These are phyloP conservation scores for Eubucco bourcierii DNA, from an alignment of 2,113 vertebrate species.

Conservation along the genomic window DNA sequence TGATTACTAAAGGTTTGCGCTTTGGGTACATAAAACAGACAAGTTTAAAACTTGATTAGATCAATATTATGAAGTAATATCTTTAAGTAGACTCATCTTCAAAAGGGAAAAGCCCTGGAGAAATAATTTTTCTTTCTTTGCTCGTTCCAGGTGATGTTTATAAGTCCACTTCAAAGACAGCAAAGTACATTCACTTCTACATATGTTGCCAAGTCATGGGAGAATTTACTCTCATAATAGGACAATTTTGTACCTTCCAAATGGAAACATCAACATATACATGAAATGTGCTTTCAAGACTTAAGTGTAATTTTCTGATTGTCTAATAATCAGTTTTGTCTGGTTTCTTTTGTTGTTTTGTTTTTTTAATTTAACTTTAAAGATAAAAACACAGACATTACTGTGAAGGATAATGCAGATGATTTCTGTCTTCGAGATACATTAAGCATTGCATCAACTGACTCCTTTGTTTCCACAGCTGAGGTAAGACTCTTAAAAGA, in stretches of 20 bases:
- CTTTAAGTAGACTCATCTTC: not conserved
- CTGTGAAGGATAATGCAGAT: conserved; percentile 77
- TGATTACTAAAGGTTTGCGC: not conserved
- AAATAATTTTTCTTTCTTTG: not conserved
- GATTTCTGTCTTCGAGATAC: conserved; percentile 86
- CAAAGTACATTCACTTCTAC: not conserved
- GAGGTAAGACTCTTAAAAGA: conserved; percentile 80
- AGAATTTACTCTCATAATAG: not conserved
- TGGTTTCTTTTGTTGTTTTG: not conserved
- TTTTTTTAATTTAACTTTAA: not conserved
- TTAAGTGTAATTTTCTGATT: not conserved
- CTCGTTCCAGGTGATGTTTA: not conserved
- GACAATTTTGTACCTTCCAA: not conserved
- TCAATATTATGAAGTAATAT: not conserved
- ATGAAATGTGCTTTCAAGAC: not conserved
- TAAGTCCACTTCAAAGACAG: not conserved
- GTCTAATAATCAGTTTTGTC: not conserved
- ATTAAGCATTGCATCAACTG: conserved; percentile 85
- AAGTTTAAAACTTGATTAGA: not conserved
- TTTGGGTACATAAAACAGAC: not conserved
- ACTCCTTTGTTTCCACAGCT: conserved; percentile 91
- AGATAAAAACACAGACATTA: conserved; percentile 84
- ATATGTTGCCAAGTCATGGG: not conserved
- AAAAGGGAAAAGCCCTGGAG: not conserved
- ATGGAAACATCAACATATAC: not conserved